phyloP scores from a whole-genome alignment of 2,888 invertebrate genomes.

The Biston stratarius region DNA sequence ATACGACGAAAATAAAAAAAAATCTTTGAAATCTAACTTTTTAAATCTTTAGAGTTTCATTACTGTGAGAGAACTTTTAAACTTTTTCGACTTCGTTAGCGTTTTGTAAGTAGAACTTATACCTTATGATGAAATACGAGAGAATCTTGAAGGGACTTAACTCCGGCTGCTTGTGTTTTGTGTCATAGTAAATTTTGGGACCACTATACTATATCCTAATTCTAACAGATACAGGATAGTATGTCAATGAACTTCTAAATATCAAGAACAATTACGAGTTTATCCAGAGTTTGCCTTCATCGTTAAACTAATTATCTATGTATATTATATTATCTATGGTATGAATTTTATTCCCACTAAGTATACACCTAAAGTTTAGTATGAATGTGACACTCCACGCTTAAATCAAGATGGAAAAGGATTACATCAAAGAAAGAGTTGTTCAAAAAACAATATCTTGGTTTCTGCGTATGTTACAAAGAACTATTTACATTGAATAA shows the following conservation, averaged over 20 bases:
- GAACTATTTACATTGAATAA: constrained; percentile 79
- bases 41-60: constrained; percentile 63
- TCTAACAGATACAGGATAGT: constrained; percentile 57
- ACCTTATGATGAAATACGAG: constrained; percentile 42
- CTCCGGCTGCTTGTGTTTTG: constrained; percentile 71
- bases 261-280: constrained; percentile 36
- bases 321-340: constrained; percentile 43
- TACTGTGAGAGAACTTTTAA: constrained; percentile 54
- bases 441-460: constrained; percentile 51
- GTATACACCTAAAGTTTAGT: constrained; percentile 74
- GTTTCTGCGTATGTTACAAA: constrained; percentile 78
- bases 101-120: constrained; percentile 68
- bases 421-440: constrained; percentile 51
- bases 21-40: constrained; percentile 62
- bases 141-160: constrained; percentile 52
- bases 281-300: constrained; percentile 47
- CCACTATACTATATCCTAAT: constrained; percentile 69
- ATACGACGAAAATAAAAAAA: constrained; percentile 68
- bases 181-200: constrained; percentile 85
- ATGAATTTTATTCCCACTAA: constrained; percentile 37
- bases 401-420: constrained; percentile 56
- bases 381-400: constrained; percentile 75
- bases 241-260: constrained; percentile 50
- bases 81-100: constrained; percentile 64
- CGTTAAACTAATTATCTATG: constrained; percentile 32